These are phyloP conservation scores for Apamea monoglypha DNA, from an alignment of 2,888 invertebrate genomes.

Conservation along the genomic window DNA sequence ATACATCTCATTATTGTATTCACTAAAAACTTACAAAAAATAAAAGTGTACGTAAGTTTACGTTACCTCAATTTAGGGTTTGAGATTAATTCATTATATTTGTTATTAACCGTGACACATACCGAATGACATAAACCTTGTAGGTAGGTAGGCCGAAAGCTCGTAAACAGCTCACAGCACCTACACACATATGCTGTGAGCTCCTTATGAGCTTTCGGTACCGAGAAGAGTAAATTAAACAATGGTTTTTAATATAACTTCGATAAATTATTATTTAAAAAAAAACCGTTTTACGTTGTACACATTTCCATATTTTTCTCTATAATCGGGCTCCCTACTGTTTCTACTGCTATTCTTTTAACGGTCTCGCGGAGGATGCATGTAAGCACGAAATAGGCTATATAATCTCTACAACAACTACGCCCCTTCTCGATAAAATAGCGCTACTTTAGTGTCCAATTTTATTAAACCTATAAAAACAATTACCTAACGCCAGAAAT, in stretches of 20 bases:
- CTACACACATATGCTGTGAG: too few species aligned
- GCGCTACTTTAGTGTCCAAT: too few species aligned
- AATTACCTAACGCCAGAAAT: too few species aligned
- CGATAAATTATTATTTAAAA: not conserved
- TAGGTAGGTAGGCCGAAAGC: not conserved
- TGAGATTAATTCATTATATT: not conserved
- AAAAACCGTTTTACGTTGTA: not conserved
- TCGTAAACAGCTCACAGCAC: not conserved
- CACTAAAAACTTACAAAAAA: not conserved
- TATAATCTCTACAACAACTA: too few species aligned
- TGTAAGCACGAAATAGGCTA: too few species aligned
- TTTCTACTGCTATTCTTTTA: too few species aligned
- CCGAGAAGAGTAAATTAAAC: not conserved
- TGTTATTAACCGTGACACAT: not conserved
- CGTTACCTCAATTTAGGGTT: too few species aligned
- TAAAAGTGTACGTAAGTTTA: not conserved
- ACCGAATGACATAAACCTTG: not conserved
- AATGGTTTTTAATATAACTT: not conserved
- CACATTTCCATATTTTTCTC: too few species aligned
- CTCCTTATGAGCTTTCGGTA: not conserved
- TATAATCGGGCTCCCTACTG: too few species aligned
- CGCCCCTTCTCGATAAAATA: too few species aligned
- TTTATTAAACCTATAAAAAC: too few species aligned
- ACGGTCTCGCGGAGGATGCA: too few species aligned
- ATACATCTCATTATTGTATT: not conserved